Base-by-base conservation (phyloP, 2,797 vertebrate species). In the Acipenser oxyrinchus region DNA sequence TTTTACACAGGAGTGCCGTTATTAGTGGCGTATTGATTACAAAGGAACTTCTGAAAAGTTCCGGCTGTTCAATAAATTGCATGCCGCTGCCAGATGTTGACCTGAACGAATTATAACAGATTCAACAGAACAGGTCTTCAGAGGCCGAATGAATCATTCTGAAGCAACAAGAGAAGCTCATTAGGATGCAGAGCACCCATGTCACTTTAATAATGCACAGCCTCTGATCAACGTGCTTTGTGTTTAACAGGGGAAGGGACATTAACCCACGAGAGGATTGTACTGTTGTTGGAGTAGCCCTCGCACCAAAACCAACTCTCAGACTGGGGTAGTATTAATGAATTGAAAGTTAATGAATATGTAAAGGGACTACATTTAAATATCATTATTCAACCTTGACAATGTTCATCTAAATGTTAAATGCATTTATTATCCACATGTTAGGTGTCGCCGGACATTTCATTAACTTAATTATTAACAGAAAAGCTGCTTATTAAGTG, bases 1-100 rank as follows among this genome's bases (percentile, higher is more conserved):
- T 64, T 62, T 62, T 48, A 62, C 59, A 49, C 49, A 62, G 62
- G 64, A 69, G 37, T 53, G 50, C 18, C 49, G 60, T 57, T 65
- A 66, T 70, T 58, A 70, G 69, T 62, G 59, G 15, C 64, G 57
- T 66, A 66, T 62, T 62, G 64, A 70, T 62, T 59, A 37, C 68
- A 55, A 62, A 63, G 49, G 58, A 61, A 48, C 5, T 58, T 15
- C 13, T 12, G 10, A 49, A 49, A 62, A 57, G 11, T 10, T 50
- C 10, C 50, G 60, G 23, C 51, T 15, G n/a, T 49, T 62, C 9
- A 50, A 62, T 66, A 66, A 53, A 69, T 62, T 62, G 51, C 64
- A 50, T 62, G 58, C 63, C 60, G 18, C 18, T 49, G 48, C 10
- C 69, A 63, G 49, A 65, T 49, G 15, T 60, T 51, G 61, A 65